These are phyloP conservation scores for Tinea semifulvella DNA, from an alignment of 2,888 invertebrate species.

Conservation along the genomic window DNA sequence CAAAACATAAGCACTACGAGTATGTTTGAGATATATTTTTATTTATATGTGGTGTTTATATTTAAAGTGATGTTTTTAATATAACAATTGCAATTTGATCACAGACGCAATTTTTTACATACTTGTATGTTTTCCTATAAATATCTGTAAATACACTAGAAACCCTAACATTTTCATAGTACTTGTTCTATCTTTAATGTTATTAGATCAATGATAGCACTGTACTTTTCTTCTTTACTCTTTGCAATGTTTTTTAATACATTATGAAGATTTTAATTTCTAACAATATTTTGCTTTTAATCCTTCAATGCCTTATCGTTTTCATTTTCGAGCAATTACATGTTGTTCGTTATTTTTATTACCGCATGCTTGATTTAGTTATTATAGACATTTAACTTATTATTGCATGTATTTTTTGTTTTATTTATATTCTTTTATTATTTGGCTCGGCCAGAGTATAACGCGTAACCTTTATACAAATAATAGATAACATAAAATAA, in stretches of 20 bases:
- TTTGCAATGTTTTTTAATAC: slow-evolving; percentile 59
- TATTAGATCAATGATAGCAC: slow-evolving; percentile 2
- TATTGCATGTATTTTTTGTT: not conserved
- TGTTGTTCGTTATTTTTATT: slow-evolving; percentile 29
- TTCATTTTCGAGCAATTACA: slow-evolving; percentile 19
- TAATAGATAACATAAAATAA: slow-evolving; percentile 25
- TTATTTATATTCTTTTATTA: not conserved
- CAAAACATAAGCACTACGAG: too few species aligned
- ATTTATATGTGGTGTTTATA: too few species aligned
- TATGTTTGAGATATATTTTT: too few species aligned
- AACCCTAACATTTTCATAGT: not conserved
- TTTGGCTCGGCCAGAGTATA: slow-evolving; percentile 31
- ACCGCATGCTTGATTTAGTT: not conserved
- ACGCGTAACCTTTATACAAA: slow-evolving; percentile 26
- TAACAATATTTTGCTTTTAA: slow-evolving; percentile 18
- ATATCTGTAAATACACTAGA: slow-evolving; percentile 9
- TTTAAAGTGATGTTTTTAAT: too few species aligned
- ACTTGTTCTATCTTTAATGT: not conserved
- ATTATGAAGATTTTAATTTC: slow-evolving; percentile 33
- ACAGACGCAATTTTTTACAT: slow-evolving; percentile 7
- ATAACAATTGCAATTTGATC: not conserved
- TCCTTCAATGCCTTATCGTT: not conserved
- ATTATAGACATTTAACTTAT: slow-evolving; percentile 2
- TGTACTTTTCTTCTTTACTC: slow-evolving; percentile 29
- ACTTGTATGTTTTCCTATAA: not conserved